Percentiles rank a stretch among this genome's conserved stretches.
Conservation (phyloP, 2,113 vertebrate species). For the Saiga tatarica region DNA sequence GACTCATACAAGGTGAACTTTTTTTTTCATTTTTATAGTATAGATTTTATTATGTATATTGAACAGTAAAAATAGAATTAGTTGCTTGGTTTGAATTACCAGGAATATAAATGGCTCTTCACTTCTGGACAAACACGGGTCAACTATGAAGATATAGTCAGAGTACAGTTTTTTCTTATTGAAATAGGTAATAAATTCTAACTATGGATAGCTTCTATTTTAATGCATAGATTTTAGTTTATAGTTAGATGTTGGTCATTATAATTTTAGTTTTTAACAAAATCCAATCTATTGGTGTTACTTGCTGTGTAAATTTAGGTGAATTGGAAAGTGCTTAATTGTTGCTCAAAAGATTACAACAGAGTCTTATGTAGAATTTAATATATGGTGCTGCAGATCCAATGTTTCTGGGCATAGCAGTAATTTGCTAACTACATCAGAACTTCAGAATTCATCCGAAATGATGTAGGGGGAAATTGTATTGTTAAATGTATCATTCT, state of each 20-base stretch:
- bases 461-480: not conserved
- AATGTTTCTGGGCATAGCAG: not conserved
- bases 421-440: not conserved
- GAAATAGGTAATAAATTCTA: constrained; percentile 15
- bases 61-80: constrained; percentile 37
- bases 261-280: constrained; percentile 28
- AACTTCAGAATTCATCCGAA: not conserved
- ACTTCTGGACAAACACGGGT: not conserved
- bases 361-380: not conserved
- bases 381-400: not conserved
- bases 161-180: constrained; percentile 5
- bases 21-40: not conserved
- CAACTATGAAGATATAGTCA: not conserved
- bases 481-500: not conserved
- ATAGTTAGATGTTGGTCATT: not conserved
- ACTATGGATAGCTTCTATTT: not conserved
- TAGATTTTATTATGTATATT: not conserved
- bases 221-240: constrained; percentile 12
- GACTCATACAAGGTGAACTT: not conserved
- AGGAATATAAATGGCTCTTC: not conserved
- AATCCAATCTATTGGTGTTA: not conserved
- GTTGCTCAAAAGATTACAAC: not conserved
- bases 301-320: not conserved
- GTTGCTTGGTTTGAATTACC: constrained; percentile 29
- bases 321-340: not conserved